These are phyloP conservation scores for Scaptomyza cyrtandrae DNA, from an alignment of 2,888 invertebrate genomes.

Conservation along the genomic window DNA sequence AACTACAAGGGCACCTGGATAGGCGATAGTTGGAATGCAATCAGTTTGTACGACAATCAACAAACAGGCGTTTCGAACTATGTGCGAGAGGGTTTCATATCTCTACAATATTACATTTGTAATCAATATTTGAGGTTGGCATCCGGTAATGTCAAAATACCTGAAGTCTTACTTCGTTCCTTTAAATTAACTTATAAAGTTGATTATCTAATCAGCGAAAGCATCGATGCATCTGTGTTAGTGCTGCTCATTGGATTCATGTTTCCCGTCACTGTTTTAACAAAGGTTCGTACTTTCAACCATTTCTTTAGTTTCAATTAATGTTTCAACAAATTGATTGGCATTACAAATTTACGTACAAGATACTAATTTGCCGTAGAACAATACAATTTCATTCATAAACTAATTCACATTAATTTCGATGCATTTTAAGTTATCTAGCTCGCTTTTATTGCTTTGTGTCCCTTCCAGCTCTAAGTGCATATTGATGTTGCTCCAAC, in stretches of 20 bases:
- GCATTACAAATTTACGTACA: no score
- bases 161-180: slow-evolving; percentile 82
- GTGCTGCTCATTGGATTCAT: slow-evolving; percentile 91
- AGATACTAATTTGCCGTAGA: no score
- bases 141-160: slow-evolving; percentile 62
- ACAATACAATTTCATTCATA: no score
- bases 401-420: no score
- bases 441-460: no score
- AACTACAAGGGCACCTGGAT: slow-evolving; percentile 49
- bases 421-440: no score
- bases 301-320: background rate
- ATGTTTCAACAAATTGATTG: no score
- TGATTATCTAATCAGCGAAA: slow-evolving; percentile 87
- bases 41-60: slow-evolving; percentile 83
- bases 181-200: slow-evolving; percentile 89
- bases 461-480: no score
- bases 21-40: slow-evolving; percentile 43
- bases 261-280: slow-evolving; percentile 90
- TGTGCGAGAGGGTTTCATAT: slow-evolving; percentile 87
- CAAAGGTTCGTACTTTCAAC: slow-evolving; percentile 85
- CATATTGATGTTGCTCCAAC: no score
- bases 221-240: slow-evolving; percentile 88
- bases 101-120: slow-evolving; percentile 87
- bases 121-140: slow-evolving; percentile 75
- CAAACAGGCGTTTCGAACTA: slow-evolving; percentile 86